phyloP scores from a whole-genome alignment of 2,888 invertebrate species.

The Phyllotreta striolata region DNA sequence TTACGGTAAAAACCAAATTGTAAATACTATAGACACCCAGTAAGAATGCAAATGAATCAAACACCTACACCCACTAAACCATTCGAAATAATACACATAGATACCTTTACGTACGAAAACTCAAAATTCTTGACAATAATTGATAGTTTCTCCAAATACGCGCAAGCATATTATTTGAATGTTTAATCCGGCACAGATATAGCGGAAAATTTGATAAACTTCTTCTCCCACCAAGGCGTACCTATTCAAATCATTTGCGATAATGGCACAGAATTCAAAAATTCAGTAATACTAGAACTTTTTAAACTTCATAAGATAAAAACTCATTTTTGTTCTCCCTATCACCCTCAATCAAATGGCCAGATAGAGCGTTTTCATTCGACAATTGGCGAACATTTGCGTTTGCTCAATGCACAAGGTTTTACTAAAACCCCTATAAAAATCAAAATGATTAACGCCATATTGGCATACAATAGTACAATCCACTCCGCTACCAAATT shows the following conservation, averaged over 20 bases:
- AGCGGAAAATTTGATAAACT: conserved; percentile 10
- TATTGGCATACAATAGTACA: conserved; percentile 25
- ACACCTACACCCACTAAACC: conserved; percentile 13
- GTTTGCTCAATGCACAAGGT: not conserved
- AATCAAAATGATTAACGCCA: conserved; percentile 9
- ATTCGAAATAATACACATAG: conserved; percentile 20
- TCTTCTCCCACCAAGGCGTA: conserved; percentile 3
- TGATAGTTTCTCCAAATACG: conserved; percentile 21
- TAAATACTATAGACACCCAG: conserved; percentile 43
- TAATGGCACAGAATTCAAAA: conserved; percentile 22
- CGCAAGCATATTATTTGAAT: conserved; percentile 17
- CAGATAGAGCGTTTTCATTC: conserved; percentile 14
- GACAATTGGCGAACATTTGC: not conserved
- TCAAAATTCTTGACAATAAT: conserved; percentile 14
- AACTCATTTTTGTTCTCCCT: conserved; percentile 11
- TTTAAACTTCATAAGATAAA: conserved; percentile 6
- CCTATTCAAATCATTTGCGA: conserved; percentile 16
- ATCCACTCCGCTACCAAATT: conserved; percentile 14
- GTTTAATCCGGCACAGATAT: not conserved
- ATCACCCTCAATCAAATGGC: conserved; percentile 14
- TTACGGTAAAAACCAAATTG: too few species aligned
- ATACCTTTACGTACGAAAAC: conserved; percentile 9
- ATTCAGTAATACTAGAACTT: conserved; percentile 5
- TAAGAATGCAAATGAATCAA: conserved; percentile 25
- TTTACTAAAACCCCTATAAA: not conserved